phyloP scores from a whole-genome alignment of 2,113 vertebrate genomes.

The Oncorhynchus gorbuscha region DNA sequence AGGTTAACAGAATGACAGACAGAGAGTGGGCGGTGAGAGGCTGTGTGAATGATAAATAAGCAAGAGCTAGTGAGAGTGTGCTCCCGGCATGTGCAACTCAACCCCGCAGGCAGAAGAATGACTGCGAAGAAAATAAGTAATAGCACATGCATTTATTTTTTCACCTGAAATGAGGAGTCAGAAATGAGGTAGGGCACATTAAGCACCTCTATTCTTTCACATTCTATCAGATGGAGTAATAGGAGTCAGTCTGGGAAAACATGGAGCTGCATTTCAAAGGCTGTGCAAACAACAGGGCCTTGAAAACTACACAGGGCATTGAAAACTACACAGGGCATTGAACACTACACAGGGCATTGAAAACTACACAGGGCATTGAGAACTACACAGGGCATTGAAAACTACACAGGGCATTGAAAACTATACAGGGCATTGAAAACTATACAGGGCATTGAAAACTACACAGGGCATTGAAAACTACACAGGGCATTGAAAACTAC shows the following conservation, averaged over 20 bases:
- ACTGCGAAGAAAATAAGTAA: constrained; percentile 15
- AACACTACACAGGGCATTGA: no score
- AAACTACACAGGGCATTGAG: neutral
- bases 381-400: neutral
- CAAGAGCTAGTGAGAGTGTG: neutral
- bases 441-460: no score
- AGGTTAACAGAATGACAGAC: constrained; percentile 14
- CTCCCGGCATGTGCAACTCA: constrained; percentile 1
- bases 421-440: no score
- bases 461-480: no score
- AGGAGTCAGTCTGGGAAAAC: constrained; percentile 45
- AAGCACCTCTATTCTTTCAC: constrained; percentile 36
- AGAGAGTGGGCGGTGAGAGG: neutral
- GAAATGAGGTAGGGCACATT: constrained; percentile 6
- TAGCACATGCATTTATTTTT: constrained; percentile 12
- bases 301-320: neutral
- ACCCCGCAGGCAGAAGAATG: neutral
- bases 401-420: no score
- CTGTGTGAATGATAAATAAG: neutral
- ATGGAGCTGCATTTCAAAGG: constrained; percentile 1
- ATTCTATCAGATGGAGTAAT: constrained; percentile 62
- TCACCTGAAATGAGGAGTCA: constrained; percentile 30
- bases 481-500: neutral
- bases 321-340: no score
- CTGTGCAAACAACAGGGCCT: neutral